Evolutionary conservation across 2,888 invertebrate genomes (phyloP).

Genomic region (Cataglyphis cursor): DNA sequence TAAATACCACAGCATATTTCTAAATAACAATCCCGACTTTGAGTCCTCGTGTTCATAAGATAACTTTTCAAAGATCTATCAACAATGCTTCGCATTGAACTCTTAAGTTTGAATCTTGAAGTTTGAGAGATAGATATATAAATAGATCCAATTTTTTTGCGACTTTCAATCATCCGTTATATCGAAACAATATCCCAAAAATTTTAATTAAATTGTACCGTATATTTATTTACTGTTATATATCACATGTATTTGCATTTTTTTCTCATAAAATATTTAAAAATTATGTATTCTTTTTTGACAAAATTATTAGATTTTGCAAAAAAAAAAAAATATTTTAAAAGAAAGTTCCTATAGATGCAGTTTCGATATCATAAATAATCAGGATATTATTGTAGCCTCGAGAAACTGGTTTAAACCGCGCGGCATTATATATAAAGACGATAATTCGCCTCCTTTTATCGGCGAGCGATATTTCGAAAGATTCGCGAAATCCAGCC

Average conservation of each 20-base stretch:
- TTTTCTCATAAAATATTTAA: background rate
- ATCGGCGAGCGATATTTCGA: slow-evolving; percentile 40
- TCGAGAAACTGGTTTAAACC: slow-evolving; percentile 61
- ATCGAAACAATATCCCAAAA: background rate
- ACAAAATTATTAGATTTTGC: background rate
- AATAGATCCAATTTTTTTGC: background rate
- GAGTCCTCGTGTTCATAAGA: background rate
- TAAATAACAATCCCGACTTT: background rate
- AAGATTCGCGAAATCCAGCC: slow-evolving; percentile 52
- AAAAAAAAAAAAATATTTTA: background rate
- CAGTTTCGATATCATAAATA: slow-evolving; percentile 11
- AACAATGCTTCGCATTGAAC: slow-evolving; percentile 10
- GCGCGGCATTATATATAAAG: slow-evolving; percentile 32
- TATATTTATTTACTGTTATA: background rate
- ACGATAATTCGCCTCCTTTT: slow-evolving; percentile 47
- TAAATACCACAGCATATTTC: background rate
- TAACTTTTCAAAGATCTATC: slow-evolving; percentile 40
- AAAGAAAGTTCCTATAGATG: background rate
- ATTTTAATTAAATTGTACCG: background rate
- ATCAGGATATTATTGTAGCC: slow-evolving; percentile 26
- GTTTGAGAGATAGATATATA: background rate
- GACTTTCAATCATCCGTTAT: background rate
- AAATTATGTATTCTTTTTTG: background rate
- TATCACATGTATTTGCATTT: background rate
- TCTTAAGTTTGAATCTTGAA: background rate